Evolutionary conservation across 2,888 invertebrate species (phyloP), one percentile per base, ranked within the genome.

Genomic region (Parnassius mnemosyne): DNA sequence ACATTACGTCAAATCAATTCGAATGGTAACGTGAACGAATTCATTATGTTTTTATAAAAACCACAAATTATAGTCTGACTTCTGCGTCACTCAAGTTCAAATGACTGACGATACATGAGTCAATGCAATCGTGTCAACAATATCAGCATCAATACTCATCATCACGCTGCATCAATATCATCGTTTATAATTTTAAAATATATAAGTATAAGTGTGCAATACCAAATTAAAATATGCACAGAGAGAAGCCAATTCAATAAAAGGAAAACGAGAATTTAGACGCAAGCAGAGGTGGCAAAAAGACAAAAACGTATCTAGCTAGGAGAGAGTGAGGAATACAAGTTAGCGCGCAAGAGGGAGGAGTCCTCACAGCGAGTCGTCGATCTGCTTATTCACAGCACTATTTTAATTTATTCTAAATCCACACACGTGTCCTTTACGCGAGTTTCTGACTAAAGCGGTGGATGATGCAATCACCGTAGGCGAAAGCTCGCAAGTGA

Each of bases 321-420:
- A 63, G 60, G 56, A 68, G 68, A 66, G 70, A 73, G 68, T 52
- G 67, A 66, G 54, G 13, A 49, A 67, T 63, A 71, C 66, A 63
- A 52, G 59, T 50, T 41, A 53, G 16, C 44, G 57, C 56, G 44
- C 51, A 64, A 10, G 73, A 61, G 65, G 55, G 69, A 74, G 64
- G 66, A 71, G 73, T 55, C 52, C 55, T 53, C 43, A 57, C 67
- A 16, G 47, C 61, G 65, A 70, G 69, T 69, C 68, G 68, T 68
- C 69, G 69, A 68, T 78, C 74, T 73, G 83, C 80, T 84, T 85
- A 85, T 82, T 85, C 85, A 85, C 81, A 72, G 76, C 71, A 83
- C 85, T 85, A 85, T 85, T 85, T 85, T 83, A 80, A 85, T 81
- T 80, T 83, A 78, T 72, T 78, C 78, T 79, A 80, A 77, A 80